Base-by-base conservation (phyloP, 2,113 vertebrate genomes). In the Alethe diademata region DNA sequence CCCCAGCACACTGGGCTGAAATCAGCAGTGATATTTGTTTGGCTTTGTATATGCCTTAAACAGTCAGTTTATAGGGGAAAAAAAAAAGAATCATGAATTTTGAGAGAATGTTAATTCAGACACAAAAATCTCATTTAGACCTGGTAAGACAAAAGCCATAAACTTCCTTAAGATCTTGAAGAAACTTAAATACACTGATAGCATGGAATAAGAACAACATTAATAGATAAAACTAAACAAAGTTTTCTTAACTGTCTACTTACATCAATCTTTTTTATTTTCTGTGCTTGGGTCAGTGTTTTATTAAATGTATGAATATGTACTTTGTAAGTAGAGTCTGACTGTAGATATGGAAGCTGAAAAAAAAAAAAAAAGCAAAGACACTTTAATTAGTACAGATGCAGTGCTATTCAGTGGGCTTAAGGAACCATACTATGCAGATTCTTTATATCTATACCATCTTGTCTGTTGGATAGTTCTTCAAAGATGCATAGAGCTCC, bases 291-390 rank as follows among this genome's bases (percentile, higher is more conserved):
- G 38, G 97, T 97, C 94, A 99, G 92, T 5, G 99, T 99, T 98
- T 99, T 99, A 97, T 99, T 99, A 94, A 99, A 99, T 10, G 99
- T 98, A 94, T 99, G 99, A 95, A 99, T 98, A 40, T 98, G 98
- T 91, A 99, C 97, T 98, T 98, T 99, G 96, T 99, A 99, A 5
- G 99, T 99, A 36, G 99, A 99, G 35, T 98, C 97, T 86, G 98
- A 92, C 62, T 98, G 98, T 64, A 99, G 97, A 97, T 98, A 99
- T 0, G 98, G 98, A 76, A 96, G 96, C 99, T 99, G 96, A 81
- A 97, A 96, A 56, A 84, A 29, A 40, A 95, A 91, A 45, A 71
- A 91, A 95, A 88, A 57, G 40, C 69, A 95, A 78, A 92, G 56
- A 58, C 11, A 48, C 7, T 48, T 91, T 33, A 29, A 85, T 95